phyloP scores from a whole-genome alignment of 1,140 invertebrate species.

The Drosophila nigrodunni region DNA sequence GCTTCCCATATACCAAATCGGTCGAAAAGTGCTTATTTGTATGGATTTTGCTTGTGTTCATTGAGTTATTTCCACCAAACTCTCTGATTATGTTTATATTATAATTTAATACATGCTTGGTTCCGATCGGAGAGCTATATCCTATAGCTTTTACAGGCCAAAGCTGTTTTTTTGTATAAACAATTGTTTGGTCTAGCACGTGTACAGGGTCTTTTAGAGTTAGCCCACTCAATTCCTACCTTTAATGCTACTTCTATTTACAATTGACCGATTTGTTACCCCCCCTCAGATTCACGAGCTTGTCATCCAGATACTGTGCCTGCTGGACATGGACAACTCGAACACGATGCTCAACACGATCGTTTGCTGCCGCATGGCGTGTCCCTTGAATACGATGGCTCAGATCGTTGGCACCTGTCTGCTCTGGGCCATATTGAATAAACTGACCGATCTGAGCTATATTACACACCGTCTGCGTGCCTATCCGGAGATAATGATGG shows the following conservation, averaged over 20 bases:
- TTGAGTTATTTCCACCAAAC: too few species aligned
- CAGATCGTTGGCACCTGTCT: conserved; percentile 55
- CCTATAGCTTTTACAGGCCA: too few species aligned
- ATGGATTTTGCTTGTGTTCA: too few species aligned
- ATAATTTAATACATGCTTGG: too few species aligned
- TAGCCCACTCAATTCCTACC: too few species aligned
- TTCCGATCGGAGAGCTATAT: too few species aligned
- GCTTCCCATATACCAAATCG: too few species aligned
- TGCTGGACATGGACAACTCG: conserved; percentile 46
- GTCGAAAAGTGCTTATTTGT: too few species aligned
- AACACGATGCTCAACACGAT: conserved; percentile 54
- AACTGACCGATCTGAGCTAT: conserved; percentile 50
- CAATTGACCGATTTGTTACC: not conserved
- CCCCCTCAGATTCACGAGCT: conserved; percentile 45
- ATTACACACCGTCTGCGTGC: conserved; percentile 46
- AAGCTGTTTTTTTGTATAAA: too few species aligned
- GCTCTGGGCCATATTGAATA: conserved; percentile 59
- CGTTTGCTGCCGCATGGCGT: conserved; percentile 51
- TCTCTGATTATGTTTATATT: too few species aligned
- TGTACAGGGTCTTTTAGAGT: too few species aligned
- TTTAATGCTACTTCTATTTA: not conserved
- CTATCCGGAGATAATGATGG: conserved; percentile 44
- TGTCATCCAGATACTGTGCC: conserved; percentile 34
- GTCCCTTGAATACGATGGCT: conserved; percentile 54
- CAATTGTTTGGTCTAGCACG: too few species aligned